Evolutionary conservation across 2,888 invertebrate genomes (phyloP), one percentile per base, ranked within the genome.

Genomic region (Amiota mariae): DNA sequence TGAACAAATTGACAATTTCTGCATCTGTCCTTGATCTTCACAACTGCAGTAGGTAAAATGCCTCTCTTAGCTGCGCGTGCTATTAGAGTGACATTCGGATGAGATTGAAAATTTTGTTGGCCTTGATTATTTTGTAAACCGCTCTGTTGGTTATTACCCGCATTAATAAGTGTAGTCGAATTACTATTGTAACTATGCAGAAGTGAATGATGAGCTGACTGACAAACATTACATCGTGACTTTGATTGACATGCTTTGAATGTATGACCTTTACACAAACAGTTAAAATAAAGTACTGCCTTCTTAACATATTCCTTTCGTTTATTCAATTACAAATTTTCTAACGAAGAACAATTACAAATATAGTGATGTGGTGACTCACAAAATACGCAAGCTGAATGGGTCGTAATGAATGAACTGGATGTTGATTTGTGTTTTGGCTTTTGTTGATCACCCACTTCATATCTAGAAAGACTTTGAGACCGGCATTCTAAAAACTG

Each of bases 401-500:
- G 11, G 51, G 51, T 51, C 51, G n/a, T 13, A 51, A 51, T 51
- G n/a, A 51, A n/a, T 51, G 51, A 51, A n/a, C 4, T 51, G n/a
- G 51, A 13, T 51, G 11, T 4, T 51, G n/a, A n/a, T 51, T 51
- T n/a, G n/a, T 51, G 4, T 13, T 51, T 51, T 13, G n/a, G 51
- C 51, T 11, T 11, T n/a, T 51, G n/a, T 11, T 51, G 11, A n/a
- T 51, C 51, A 51, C 51, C n/a, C 51, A 51, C 12, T 1, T 51
- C 4, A 4, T 51, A 4, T n/a, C 4, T 51, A 4, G 51, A 51
- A 11, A 11, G n/a, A 51, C 2, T 11, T 51, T 51, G 51, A 4
- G 51, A 51, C 51, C 51, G 51, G n/a, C 51, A 13, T 51, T n/a
- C 51, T 51, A 51, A 51, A n/a, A 51, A 51, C n/a, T 51, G n/a